Evolutionary conservation across 2,888 invertebrate species (phyloP).

Genomic region (Ectemnius lituratus): DNA sequence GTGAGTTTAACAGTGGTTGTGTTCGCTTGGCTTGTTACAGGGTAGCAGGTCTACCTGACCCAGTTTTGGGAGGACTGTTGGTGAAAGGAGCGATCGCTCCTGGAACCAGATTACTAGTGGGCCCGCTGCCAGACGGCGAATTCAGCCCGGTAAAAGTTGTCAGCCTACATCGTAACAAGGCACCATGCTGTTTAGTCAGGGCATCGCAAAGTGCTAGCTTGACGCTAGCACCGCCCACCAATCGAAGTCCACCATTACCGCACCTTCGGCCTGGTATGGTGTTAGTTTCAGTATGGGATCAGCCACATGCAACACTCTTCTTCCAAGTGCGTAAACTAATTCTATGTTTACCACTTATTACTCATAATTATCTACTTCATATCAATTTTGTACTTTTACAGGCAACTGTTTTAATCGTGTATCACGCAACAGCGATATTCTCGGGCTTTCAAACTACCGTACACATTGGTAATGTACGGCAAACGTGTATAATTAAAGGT

Average conservation of each 20-base stretch:
- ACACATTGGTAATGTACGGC: constrained; percentile 96
- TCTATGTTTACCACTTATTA: neutral
- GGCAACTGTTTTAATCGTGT: constrained; percentile 94
- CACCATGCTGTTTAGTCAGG: constrained; percentile 91
- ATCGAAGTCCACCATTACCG: constrained; percentile 77
- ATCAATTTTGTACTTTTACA: constrained; percentile 77
- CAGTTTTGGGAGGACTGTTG: constrained; percentile 91
- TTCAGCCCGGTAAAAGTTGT: constrained; percentile 89
- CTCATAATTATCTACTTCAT: neutral
- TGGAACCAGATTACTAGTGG: constrained; percentile 87
- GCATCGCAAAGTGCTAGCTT: constrained; percentile 95
- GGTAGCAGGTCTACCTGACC: constrained; percentile 87
- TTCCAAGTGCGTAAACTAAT: constrained; percentile 78
- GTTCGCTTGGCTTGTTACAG: constrained; percentile 74
- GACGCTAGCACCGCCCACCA: constrained; percentile 82
- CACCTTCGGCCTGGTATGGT: constrained; percentile 91
- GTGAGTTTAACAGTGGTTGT: too few relatives aligned
- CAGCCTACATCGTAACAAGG: constrained; percentile 94
- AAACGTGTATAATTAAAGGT: constrained; percentile 94
- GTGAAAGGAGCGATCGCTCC: constrained; percentile 92
- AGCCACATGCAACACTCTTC: constrained; percentile 79
- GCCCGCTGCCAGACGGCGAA: constrained; percentile 87
- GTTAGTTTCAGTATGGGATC: constrained; percentile 81
- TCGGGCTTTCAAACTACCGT: constrained; percentile 95
- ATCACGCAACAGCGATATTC: constrained; percentile 90